Conservation (phyloP, 2,888 invertebrate species). For the Drosophila borborema region DNA sequence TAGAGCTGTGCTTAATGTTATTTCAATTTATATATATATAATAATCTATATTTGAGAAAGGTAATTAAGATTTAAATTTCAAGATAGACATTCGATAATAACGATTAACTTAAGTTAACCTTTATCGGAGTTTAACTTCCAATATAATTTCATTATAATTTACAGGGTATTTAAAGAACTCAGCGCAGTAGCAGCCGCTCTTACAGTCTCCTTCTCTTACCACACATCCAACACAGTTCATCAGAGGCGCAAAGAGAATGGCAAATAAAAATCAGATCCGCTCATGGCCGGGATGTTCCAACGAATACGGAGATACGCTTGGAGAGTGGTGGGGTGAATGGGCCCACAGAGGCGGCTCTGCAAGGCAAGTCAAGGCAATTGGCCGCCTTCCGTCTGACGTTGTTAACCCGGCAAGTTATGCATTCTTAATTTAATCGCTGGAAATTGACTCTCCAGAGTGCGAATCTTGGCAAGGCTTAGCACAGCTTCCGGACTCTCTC, state of each 20-base stretch:
- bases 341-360: background rate
- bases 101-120: too few relatives aligned
- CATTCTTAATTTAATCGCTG: constrained; percentile 81
- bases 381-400: constrained; percentile 34
- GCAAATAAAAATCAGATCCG: constrained; percentile 71
- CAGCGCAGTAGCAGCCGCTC: constrained; percentile 12
- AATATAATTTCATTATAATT: background rate
- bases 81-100: too few relatives aligned
- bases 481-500: constrained; percentile 15
- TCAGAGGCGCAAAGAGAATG: constrained; percentile 54
- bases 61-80: too few relatives aligned
- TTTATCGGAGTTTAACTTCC: too few relatives aligned
- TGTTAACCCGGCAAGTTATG: constrained; percentile 80
- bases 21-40: too few relatives aligned
- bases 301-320: background rate
- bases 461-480: constrained; percentile 54
- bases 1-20: too few relatives aligned
- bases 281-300: constrained; percentile 25
- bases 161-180: constrained; percentile 29
- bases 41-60: too few relatives aligned
- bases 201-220: background rate
- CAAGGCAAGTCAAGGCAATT: constrained; percentile 24
- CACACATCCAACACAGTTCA: constrained; percentile 6
- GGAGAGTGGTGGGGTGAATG: background rate
- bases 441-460: constrained; percentile 77